A percentile compares a stretch with the other conserved stretches of the same genome.
phyloP scores from a whole-genome alignment of 2,113 vertebrate genomes.

The Polypterus bichir region DNA sequence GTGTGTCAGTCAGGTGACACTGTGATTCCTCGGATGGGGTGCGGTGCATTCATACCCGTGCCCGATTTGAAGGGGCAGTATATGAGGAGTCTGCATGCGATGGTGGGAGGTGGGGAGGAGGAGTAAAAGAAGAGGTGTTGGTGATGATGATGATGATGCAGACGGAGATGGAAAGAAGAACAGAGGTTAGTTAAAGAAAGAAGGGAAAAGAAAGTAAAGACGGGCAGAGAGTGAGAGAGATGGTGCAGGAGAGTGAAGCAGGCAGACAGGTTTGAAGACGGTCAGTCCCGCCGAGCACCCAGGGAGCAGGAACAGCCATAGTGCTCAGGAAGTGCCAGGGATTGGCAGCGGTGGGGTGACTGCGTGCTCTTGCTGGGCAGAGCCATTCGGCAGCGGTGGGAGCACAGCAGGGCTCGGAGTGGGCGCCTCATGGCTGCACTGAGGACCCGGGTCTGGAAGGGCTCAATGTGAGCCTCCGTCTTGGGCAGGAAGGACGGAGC shows the following conservation, averaged over 20 bases:
- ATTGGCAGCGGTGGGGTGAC: no score
- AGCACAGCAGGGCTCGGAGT: no score
- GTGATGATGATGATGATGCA: background rate
- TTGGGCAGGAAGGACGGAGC: no score
- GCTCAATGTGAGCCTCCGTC: no score
- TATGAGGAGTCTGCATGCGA: conserved; percentile 41
- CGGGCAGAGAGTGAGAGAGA: background rate
- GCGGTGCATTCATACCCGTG: conserved; percentile 46
- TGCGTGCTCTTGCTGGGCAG: no score
- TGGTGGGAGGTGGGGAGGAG: conserved; percentile 20
- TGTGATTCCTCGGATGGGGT: conserved; percentile 3
- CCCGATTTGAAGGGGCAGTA: conserved; percentile 16
- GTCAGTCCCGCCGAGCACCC: no score
- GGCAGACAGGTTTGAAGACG: no score
- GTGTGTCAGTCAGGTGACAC: background rate
- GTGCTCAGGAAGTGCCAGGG: no score
- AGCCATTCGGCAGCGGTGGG: no score
- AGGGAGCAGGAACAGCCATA: no score
- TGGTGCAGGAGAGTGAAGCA: background rate
- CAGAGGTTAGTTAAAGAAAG: background rate
- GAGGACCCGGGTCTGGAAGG: no score
- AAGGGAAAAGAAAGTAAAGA: background rate
- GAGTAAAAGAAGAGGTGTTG: conserved; percentile 1
- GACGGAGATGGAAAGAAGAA: background rate
- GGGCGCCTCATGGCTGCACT: no score